Conservation (phyloP, 2,888 invertebrate species). For the Cylloceria caligata region DNA sequence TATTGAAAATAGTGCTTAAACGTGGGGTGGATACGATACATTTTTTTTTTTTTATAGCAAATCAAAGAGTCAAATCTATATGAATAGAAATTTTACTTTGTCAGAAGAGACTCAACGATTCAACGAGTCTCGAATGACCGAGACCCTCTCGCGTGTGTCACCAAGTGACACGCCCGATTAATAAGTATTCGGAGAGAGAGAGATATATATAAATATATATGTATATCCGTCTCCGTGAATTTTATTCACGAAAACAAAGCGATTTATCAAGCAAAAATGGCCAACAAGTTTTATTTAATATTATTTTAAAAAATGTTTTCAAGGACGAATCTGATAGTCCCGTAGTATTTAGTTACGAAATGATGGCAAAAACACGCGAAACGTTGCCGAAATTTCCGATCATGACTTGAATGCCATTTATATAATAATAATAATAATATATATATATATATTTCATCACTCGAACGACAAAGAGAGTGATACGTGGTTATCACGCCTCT, state of each 20-base stretch:
- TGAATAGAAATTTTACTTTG: slow-evolving; percentile 40
- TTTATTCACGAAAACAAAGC: slow-evolving; percentile 19
- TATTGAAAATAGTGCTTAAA: slow-evolving; percentile 28
- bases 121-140: slow-evolving; percentile 45
- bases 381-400: slow-evolving; percentile 55
- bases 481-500: slow-evolving; percentile 46
- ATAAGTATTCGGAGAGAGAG: slow-evolving; percentile 53
- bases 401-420: slow-evolving; percentile 69
- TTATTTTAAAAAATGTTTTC: no score
- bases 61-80: slow-evolving; percentile 51
- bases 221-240: slow-evolving; percentile 35
- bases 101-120: slow-evolving; percentile 38
- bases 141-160: slow-evolving; percentile 41
- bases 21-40: slow-evolving; percentile 58
- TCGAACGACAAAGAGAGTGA: slow-evolving; percentile 59
- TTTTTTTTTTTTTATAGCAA: slow-evolving; percentile 44
- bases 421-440: slow-evolving; percentile 54
- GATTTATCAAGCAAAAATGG: slow-evolving; percentile 54
- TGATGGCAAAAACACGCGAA: slow-evolving; percentile 33
- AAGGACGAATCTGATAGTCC: slow-evolving; percentile 26
- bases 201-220: no score
- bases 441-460: slow-evolving; percentile 60
- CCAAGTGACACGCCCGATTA: slow-evolving; percentile 33
- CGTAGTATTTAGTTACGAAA: slow-evolving; percentile 43
- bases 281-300: slow-evolving; percentile 43